Evolutionary conservation across 37 sponge, comb jelly and placozoan genomes (phyloP).

Genomic region (Amphimedon queenslandica): DNA sequence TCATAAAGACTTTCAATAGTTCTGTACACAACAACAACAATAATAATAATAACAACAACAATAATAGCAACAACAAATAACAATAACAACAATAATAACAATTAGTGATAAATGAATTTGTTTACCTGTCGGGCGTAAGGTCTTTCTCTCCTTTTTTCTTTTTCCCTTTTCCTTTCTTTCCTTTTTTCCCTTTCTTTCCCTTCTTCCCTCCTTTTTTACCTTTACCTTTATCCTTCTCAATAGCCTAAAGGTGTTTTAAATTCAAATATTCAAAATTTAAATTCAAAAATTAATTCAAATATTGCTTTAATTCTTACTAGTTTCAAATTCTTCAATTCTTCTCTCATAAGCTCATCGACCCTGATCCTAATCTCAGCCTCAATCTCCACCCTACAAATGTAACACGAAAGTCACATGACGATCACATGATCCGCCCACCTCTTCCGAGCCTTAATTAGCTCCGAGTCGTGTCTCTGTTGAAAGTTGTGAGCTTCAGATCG

Average conservation of each 20-base stretch:
- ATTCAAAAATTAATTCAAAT: background rate
- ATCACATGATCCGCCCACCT: too few species aligned
- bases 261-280: background rate
- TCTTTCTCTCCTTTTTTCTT: constrained; percentile 99
- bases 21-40: constrained; percentile 31
- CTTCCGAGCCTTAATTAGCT: constrained; percentile 90
- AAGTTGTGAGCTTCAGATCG: constrained; percentile 88
- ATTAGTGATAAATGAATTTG: background rate
- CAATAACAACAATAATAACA: background rate
- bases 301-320: constrained; percentile 38
- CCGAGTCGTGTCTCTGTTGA: constrained; percentile 87
- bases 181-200: constrained; percentile 78
- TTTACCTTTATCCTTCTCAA: constrained; percentile 96
- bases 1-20: constrained; percentile 92
- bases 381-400: constrained; percentile 75
- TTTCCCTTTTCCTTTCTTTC: constrained; percentile 76
- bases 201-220: too few species aligned
- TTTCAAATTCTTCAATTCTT: constrained; percentile 98
- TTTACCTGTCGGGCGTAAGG: constrained; percentile 88
- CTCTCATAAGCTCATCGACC: constrained; percentile 97
- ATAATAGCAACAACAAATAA: background rate
- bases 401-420: too few species aligned
- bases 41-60: background rate
- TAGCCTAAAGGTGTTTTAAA: constrained; percentile 80
- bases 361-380: constrained; percentile 90